phyloP scores from a whole-genome alignment of 2,888 invertebrate species.

The Cryptocheilus praepositus region DNA sequence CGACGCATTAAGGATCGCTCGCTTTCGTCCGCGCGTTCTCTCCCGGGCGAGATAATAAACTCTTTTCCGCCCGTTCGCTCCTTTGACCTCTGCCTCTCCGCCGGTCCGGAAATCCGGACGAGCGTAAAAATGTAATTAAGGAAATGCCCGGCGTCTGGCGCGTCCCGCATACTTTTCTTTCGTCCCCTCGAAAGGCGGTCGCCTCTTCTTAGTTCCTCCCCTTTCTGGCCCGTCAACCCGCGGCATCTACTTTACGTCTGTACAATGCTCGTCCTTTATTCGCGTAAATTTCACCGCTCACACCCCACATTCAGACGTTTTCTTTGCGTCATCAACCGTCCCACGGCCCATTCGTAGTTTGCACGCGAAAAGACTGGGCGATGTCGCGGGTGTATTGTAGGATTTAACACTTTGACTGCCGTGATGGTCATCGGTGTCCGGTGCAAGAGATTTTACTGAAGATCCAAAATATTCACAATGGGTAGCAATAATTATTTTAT shows the following conservation, averaged over 20 bases:
- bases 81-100: constrained; percentile 4
- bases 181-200: constrained; percentile 26
- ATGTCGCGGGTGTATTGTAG: too few relatives aligned
- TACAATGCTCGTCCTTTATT: not conserved
- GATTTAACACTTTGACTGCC: too few relatives aligned
- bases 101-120: constrained; percentile 54
- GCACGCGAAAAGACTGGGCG: too few relatives aligned
- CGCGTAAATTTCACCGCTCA: constrained; percentile 11
- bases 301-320: constrained; percentile 9
- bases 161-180: constrained; percentile 34
- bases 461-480: too few relatives aligned
- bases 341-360: too few relatives aligned
- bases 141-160: constrained; percentile 61
- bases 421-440: too few relatives aligned
- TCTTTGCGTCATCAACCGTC: too few relatives aligned
- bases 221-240: constrained; percentile 14
- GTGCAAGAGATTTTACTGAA: too few relatives aligned
- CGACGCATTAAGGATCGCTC: constrained; percentile 35
- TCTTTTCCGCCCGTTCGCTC: constrained; percentile 25
- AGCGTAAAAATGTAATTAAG: constrained; percentile 71
- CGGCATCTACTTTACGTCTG: constrained; percentile 11
- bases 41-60: constrained; percentile 41
- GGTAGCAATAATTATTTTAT: too few relatives aligned
- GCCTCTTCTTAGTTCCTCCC: constrained; percentile 25
- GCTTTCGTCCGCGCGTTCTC: too few relatives aligned